Conservation (phyloP, 37 sponge, comb jelly and placozoan genomes). For the Ianthella basta region DNA sequence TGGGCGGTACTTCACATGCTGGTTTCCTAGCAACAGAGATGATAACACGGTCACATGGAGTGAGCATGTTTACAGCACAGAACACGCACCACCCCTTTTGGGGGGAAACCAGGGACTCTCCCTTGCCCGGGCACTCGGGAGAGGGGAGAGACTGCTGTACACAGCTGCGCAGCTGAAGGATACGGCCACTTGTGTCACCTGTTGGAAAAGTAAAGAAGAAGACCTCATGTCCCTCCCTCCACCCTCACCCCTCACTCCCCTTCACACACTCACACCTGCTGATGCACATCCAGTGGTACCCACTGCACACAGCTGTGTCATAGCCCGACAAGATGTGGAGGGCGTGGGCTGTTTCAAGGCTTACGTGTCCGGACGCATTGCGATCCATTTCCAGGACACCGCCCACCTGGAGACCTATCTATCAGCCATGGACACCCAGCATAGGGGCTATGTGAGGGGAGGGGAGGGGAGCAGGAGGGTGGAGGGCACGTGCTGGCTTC, state of each 20-base stretch:
- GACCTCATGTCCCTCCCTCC: background rate
- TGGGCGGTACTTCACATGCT: slow-evolving; percentile 42
- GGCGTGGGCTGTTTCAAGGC: slow-evolving; percentile 46
- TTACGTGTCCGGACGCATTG: slow-evolving; percentile 14
- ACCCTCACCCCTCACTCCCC: background rate
- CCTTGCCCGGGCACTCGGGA: background rate
- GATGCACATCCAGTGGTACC: background rate
- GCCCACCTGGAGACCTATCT: slow-evolving; percentile 29
- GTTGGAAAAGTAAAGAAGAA: slow-evolving; percentile 14
- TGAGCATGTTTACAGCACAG: background rate
- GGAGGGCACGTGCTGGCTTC: background rate
- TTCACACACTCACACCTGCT: background rate
- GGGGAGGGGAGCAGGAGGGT: background rate
- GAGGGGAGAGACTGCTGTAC: slow-evolving; percentile 11
- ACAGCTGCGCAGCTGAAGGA: background rate
- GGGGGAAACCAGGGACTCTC: slow-evolving; percentile 6
- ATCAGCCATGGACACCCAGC: background rate
- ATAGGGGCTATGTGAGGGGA: background rate
- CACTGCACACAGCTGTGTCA: background rate
- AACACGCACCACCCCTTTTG: slow-evolving; percentile 6
- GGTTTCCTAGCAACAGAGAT: slow-evolving; percentile 3
- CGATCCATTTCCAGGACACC: slow-evolving; percentile 19
- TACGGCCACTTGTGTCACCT: background rate
- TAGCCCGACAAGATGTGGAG: slow-evolving; percentile 14
- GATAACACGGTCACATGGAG: background rate